These are phyloP conservation scores for Vicugna pacos DNA, from an alignment of 2,113 vertebrate species.

Conservation along the genomic window DNA sequence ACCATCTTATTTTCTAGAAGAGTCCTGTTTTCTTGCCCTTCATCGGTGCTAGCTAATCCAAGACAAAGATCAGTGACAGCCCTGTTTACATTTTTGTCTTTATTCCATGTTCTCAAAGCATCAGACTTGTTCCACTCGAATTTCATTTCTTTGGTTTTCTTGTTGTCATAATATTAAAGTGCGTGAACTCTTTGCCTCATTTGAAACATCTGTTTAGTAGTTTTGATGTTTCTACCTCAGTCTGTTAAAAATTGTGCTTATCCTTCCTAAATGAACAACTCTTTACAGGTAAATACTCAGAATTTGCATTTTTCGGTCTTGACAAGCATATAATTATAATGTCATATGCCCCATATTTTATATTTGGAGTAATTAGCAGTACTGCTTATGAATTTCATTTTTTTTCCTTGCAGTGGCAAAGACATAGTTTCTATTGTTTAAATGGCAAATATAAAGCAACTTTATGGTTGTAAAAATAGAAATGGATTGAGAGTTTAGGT, in stretches of 20 bases:
- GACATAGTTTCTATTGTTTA: neutral
- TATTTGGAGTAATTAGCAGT: neutral
- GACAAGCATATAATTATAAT: neutral
- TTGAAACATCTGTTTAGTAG: conserved; percentile 68
- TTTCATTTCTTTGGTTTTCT: conserved; percentile 43
- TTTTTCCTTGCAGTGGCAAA: neutral
- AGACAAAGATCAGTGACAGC: neutral
- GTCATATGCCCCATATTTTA: neutral
- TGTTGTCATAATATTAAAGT: conserved; percentile 53
- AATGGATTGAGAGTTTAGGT: neutral
- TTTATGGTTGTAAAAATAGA: neutral
- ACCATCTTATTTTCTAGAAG: neutral
- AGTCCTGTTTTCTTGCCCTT: neutral
- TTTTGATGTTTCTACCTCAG: conserved; percentile 44
- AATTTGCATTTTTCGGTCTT: conserved; percentile 26
- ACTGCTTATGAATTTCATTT: neutral
- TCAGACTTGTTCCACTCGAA: neutral
- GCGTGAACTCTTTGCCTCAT: conserved; percentile 50
- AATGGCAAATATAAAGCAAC: neutral
- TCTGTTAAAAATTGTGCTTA: neutral
- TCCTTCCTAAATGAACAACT: conserved; percentile 26
- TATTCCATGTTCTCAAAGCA: neutral
- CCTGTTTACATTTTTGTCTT: neutral
- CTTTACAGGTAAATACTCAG: conserved; percentile 9
- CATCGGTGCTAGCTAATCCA: too few species aligned